phyloP scores from a whole-genome alignment of 2,113 vertebrate species.

The Gymnobelideus leadbeateri region DNA sequence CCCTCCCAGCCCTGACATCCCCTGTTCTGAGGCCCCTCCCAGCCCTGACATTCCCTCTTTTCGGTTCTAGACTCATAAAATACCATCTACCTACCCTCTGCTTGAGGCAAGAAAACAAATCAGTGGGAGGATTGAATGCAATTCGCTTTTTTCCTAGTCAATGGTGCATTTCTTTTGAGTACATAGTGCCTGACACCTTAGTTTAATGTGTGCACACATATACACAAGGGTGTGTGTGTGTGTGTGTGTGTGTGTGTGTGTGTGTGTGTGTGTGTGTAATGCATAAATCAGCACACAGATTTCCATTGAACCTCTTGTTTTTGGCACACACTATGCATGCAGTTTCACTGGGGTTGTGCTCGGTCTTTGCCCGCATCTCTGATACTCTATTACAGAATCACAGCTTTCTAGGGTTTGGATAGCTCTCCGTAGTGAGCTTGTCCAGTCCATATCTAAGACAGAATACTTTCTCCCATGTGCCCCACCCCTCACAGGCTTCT shows the following conservation, averaged over 20 bases:
- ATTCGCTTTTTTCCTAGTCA: background rate
- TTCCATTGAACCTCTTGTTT: background rate
- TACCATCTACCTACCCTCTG: too few species aligned
- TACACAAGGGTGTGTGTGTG: too few species aligned
- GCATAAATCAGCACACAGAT: too few species aligned
- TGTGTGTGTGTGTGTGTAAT: too few species aligned
- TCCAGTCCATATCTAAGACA: background rate
- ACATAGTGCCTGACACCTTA: background rate
- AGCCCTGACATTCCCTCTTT: background rate
- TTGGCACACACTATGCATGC: background rate
- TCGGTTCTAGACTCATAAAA: background rate
- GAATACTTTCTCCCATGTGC: background rate
- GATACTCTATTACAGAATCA: background rate
- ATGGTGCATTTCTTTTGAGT: background rate
- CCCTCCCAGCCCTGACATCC: too few species aligned
- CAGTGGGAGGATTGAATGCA: background rate
- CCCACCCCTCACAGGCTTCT: background rate
- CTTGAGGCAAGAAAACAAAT: background rate
- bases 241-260: too few species aligned
- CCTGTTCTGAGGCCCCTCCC: background rate
- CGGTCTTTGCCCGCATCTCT: background rate
- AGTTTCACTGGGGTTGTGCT: background rate
- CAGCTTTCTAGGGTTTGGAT: background rate
- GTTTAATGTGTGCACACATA: background rate
- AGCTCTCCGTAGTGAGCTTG: background rate